Base-by-base conservation (phyloP, 1,140 invertebrate genomes). In the Papilio polyxenes region DNA sequence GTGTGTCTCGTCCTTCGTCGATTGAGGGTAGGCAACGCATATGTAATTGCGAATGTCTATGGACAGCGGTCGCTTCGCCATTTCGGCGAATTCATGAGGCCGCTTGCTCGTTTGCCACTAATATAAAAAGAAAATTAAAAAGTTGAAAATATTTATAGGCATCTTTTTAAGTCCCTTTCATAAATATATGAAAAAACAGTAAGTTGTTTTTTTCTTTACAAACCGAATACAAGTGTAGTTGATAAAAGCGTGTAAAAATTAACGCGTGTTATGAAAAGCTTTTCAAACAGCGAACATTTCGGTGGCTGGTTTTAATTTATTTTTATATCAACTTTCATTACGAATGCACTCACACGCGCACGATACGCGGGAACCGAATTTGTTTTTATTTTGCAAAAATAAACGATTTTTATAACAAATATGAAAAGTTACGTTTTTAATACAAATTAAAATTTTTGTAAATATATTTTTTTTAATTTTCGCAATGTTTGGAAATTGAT, bases 241-340 rank as follows among this genome's bases (percentile, higher is more conserved):
- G 65, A 72, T 72, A 72, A 72, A 72, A 40, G 31, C 65, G 65
- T 37, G 65, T 72, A 40, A 72, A 72, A 72, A 72, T 72, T 72
- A 72, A 72, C 65, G 65, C 65, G 23, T 13, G 10, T 31, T 37
- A 72, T 72, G 31, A 72, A 72, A 40, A 72, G 65, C 31, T 31
- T 15, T 65, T 65, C 62, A 65, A 65, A 65, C n/a, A 62, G 59
- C 62, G 23, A 65, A 65, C 65, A 72, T 72, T 72, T 37, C 65
- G 65, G 23, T 72, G 65, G 31, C 65, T 1, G 31, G 13, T 3
- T 37, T 72, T 72, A 37, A 72, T 72, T 72, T 72, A 72, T 72
- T 72, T 72, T 72, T 72, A 72, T 31, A 72, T 72, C 65, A 72
- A 15, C 65, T 72, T 72, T 72, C 65, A 72, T 72, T 72, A 72